A percentile compares a stretch with the other conserved stretches of the same genome.
Evolutionary conservation across 2,113 vertebrate genomes (phyloP).

Genomic region (human (Homo sapiens)): DNA sequence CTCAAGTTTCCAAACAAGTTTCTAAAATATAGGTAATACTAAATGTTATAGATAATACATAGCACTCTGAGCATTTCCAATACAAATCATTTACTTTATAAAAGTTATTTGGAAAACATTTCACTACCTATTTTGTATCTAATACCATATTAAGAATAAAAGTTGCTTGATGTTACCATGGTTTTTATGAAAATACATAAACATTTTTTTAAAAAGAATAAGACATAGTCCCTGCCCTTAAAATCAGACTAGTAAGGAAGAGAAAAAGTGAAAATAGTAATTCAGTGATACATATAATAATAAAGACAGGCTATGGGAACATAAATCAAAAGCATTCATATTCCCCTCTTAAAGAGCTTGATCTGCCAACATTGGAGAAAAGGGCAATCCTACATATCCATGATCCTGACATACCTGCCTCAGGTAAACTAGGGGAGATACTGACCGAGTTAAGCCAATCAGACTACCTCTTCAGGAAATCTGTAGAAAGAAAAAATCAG

Average conservation of each 20-base stretch:
- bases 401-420: not conserved
- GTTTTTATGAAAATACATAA: no score
- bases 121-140: not conserved
- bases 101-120: constrained; percentile 27
- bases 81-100: not conserved
- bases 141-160: not conserved
- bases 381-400: not conserved
- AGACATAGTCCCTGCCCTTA: not conserved
- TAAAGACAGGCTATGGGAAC: not conserved
- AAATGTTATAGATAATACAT: not conserved
- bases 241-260: not conserved
- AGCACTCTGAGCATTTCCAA: constrained; percentile 18
- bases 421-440: not conserved
- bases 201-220: no score
- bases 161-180: no score
- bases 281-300: not conserved
- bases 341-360: not conserved
- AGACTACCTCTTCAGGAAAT: constrained; percentile 1
- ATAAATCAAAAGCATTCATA: not conserved
- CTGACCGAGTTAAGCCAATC: not conserved
- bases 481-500: not conserved
- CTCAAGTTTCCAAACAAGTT: constrained; percentile 33
- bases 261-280: not conserved
- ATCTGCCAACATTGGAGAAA: not conserved
- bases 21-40: not conserved